These are phyloP conservation scores for Pocillopora meandrina DNA, from an alignment of 92 coral and sea anemone species.

Conservation along the genomic window DNA sequence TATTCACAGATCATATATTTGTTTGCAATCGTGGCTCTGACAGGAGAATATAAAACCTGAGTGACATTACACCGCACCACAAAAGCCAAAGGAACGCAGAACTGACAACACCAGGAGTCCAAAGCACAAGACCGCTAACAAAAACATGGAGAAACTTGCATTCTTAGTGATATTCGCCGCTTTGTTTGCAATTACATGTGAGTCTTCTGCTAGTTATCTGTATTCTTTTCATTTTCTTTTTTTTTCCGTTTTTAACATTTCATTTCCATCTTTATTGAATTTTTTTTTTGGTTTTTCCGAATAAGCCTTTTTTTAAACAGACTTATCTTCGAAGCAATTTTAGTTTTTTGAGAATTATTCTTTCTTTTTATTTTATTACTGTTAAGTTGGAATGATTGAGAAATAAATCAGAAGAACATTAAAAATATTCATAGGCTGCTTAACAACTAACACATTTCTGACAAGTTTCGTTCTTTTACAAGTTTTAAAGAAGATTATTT, in stretches of 20 bases:
- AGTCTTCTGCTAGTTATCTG: not conserved
- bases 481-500: too few species aligned
- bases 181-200: conserved; percentile 52
- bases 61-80: conserved; percentile 7
- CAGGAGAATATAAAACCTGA: conserved; percentile 35
- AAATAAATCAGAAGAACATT: too few species aligned
- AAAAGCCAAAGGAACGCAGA: conserved; percentile 34
- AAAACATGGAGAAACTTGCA: conserved; percentile 42
- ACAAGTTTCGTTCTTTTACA: too few species aligned
- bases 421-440: too few species aligned
- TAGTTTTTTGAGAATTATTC: not conserved
- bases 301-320: not conserved
- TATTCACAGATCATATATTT: conserved; percentile 43
- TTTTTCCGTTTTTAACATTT: not conserved
- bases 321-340: not conserved
- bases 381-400: too few species aligned
- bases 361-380: too few species aligned
- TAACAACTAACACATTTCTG: too few species aligned
- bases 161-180: conserved; percentile 49
- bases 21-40: conserved; percentile 32
- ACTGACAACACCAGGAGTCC: not conserved
- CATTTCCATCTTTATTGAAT: not conserved
- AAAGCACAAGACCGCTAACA: not conserved
- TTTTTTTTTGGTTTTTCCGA: not conserved
- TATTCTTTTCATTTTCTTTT: not conserved